A percentile compares a stretch with the other conserved stretches of the same genome.
Evolutionary conservation across 2,797 vertebrate genomes (phyloP).

Genomic region (Clangula hyemalis): DNA sequence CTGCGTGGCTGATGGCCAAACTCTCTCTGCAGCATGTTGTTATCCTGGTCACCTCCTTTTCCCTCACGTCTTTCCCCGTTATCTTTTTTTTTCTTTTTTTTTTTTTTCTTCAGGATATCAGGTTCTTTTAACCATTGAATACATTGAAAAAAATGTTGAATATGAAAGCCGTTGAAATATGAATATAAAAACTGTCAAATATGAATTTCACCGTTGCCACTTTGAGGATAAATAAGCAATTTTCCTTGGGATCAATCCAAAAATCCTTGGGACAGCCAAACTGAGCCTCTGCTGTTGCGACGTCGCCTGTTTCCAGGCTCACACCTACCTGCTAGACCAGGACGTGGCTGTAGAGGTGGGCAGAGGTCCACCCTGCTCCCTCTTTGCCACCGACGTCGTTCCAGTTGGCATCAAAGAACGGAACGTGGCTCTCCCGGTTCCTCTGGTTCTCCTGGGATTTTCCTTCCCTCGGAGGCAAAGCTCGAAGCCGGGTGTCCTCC

Average conservation of each 20-base stretch:
- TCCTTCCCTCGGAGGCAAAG: neutral
- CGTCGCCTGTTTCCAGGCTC: neutral
- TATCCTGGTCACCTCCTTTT: rapidly evolving
- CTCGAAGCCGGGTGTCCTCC: neutral
- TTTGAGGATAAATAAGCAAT: neutral
- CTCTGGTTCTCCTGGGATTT: neutral
- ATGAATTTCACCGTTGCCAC: too few relatives aligned
- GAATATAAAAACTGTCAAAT: too few relatives aligned
- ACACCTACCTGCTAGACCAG: neutral
- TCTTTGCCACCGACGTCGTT: rapidly evolving
- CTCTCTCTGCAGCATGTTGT: neutral
- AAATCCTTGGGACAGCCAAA: neutral
- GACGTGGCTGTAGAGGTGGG: neutral
- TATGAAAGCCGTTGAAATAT: too few relatives aligned
- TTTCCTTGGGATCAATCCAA: neutral
- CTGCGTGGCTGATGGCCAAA: rapidly evolving
- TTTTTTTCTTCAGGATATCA: neutral
- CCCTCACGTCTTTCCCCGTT: rapidly evolving
- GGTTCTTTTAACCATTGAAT: neutral
- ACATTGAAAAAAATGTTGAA: too few relatives aligned
- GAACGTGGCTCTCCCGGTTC: too few relatives aligned
- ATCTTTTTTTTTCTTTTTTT: neutral
- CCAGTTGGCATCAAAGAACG: neutral
- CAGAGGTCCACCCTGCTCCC: neutral
- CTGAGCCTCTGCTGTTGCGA: neutral